Evolutionary conservation across 2,113 vertebrate genomes (phyloP).

Genomic region (Perccottus glenii): DNA sequence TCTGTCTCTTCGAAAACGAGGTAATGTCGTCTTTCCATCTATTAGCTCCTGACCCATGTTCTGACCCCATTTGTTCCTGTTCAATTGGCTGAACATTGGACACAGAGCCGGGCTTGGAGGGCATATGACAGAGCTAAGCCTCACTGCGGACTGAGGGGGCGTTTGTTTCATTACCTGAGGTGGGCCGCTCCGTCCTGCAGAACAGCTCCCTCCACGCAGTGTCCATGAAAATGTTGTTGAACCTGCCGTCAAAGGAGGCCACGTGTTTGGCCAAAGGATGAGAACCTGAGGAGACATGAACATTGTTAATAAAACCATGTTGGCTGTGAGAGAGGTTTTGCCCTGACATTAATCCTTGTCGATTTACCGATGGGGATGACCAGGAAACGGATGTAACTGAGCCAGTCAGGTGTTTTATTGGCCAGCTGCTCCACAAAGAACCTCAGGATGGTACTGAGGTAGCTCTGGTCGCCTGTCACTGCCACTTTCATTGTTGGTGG

Average conservation of each 20-base stretch:
- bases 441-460: conserved; percentile 80
- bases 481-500: conserved; percentile 81
- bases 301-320: neutral
- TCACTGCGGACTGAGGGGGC: neutral
- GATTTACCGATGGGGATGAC: conserved; percentile 78
- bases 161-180: conserved; percentile 64
- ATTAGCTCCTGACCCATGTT: conserved; percentile 43
- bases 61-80: conserved; percentile 48
- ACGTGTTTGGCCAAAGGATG: conserved; percentile 82
- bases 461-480: conserved; percentile 79
- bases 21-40: conserved; percentile 30
- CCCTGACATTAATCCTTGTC: neutral
- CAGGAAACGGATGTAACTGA: conserved; percentile 81
- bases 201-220: conserved; percentile 82
- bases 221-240: conserved; percentile 82
- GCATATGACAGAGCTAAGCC: conserved; percentile 8
- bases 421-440: conserved; percentile 83
- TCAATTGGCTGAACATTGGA: conserved; percentile 41
- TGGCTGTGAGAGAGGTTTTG: too few relatives aligned
- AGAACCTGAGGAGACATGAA: conserved; percentile 63
- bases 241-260: conserved; percentile 80
- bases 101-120: too few relatives aligned
- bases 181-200: conserved; percentile 77
- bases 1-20: conserved; percentile 28
- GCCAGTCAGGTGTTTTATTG: conserved; percentile 82